These are phyloP conservation scores for Rhipidura dahli DNA, from an alignment of 2,113 vertebrate genomes.

Conservation along the genomic window DNA sequence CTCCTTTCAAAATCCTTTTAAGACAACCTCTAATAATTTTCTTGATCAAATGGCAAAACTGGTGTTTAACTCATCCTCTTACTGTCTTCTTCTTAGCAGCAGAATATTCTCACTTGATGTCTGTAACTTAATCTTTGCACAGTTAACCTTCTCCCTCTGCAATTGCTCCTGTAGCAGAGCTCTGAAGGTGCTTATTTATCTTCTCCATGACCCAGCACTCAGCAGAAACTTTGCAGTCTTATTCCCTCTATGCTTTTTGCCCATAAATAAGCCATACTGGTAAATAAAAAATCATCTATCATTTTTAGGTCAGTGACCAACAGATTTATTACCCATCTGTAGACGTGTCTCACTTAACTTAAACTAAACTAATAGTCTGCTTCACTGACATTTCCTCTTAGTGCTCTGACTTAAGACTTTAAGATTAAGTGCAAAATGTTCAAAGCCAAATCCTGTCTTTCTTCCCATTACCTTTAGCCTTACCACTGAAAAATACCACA, in stretches of 20 bases:
- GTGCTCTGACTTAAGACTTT: background rate
- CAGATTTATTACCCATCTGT: background rate
- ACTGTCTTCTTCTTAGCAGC: background rate
- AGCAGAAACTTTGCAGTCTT: background rate
- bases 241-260: background rate
- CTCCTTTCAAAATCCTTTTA: background rate
- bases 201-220: background rate
- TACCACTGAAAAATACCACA: background rate
- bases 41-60: background rate
- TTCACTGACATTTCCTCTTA: background rate
- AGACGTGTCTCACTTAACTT: background rate
- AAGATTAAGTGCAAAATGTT: background rate
- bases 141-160: background rate
- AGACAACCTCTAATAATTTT: background rate
- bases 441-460: background rate
- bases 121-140: background rate
- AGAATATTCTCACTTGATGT: background rate
- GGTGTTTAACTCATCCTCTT: background rate
- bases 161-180: background rate
- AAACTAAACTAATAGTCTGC: background rate
- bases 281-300: background rate
- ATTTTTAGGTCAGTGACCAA: background rate
- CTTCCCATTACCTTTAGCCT: background rate
- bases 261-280: background rate
- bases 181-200: background rate